Percentiles rank a stretch among this genome's conserved stretches.
These are phyloP conservation scores for Heterodera filipjevi DNA, from an alignment of 2,888 invertebrate species.

Conservation along the genomic window DNA sequence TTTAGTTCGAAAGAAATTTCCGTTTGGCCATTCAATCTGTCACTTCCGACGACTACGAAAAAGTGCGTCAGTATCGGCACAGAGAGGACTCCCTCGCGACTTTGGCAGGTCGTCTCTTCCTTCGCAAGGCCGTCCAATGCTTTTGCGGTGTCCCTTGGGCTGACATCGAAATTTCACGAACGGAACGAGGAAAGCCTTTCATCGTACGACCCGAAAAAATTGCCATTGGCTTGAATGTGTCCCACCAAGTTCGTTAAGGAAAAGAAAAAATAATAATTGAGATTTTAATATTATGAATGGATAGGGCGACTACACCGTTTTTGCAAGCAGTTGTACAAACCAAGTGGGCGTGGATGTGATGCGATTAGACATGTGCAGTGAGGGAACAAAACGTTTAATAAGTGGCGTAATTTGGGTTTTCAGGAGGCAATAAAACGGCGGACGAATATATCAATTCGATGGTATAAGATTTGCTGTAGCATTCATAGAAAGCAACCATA, in stretches of 20 bases:
- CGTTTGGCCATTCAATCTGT: conserved; percentile 62
- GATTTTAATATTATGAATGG: too few species aligned
- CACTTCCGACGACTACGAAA: conserved; percentile 57
- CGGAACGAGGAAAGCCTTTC: conserved; percentile 63
- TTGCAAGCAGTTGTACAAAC: conserved; percentile 59
- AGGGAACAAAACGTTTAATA: conserved; percentile 4
- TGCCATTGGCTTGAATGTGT: conserved; percentile 60
- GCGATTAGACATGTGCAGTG: conserved; percentile 59
- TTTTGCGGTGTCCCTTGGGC: conserved; percentile 58
- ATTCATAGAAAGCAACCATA: neutral
- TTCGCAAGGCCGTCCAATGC: conserved; percentile 56
- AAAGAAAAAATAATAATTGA: too few species aligned
- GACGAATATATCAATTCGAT: conserved; percentile 65
- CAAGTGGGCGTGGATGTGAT: conserved; percentile 64
- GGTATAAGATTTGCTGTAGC: conserved; percentile 44
- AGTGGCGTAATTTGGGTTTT: neutral
- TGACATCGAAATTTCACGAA: conserved; percentile 58
- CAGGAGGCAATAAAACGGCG: conserved; percentile 62
- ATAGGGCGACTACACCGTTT: conserved; percentile 63
- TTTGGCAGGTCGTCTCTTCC: conserved; percentile 59
- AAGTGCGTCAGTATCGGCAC: conserved; percentile 56
- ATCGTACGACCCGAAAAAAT: conserved; percentile 50
- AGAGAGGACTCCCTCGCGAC: conserved; percentile 60
- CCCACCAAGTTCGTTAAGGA: conserved; percentile 57
- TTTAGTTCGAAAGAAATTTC: conserved; percentile 56